Evolutionary conservation across 2,797 vertebrate genomes (phyloP).

Genomic region (Agapornis canus): DNA sequence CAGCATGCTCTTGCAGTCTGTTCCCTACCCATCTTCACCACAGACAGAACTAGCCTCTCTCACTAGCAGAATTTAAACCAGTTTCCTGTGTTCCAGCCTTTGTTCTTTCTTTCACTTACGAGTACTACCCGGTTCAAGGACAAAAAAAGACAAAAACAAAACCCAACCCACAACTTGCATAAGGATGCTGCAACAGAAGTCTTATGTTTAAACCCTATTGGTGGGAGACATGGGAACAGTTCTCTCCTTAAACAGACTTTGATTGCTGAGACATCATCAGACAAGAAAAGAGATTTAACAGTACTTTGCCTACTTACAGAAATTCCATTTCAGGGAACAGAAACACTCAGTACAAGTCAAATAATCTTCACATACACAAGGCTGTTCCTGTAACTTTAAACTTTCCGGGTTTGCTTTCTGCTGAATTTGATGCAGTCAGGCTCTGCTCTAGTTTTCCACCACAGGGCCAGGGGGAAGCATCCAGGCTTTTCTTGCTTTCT

Average conservation of each 20-base stretch:
- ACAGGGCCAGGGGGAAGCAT: fast-evolving
- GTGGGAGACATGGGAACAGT: not conserved
- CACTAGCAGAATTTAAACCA: not conserved
- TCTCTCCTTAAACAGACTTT: not conserved
- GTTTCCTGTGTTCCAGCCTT: not conserved
- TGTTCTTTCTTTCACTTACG: not conserved
- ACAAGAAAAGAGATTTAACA: not conserved
- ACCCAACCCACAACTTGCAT: not conserved
- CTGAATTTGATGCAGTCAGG: not conserved
- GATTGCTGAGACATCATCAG: not conserved
- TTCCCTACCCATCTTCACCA: not conserved
- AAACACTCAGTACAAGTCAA: not conserved
- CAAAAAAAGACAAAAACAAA: not conserved
- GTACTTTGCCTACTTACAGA: not conserved
- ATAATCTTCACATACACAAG: not conserved
- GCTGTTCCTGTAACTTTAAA: not conserved
- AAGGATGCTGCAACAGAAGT: not conserved
- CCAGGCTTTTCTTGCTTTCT: not conserved
- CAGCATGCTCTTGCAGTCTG: not conserved
- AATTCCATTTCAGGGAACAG: not conserved
- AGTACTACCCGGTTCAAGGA: not conserved
- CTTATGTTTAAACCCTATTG: not conserved
- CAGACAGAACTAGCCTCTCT: not conserved
- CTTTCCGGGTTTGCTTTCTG: not conserved
- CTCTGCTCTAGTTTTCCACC: not conserved